These are phyloP conservation scores for Macrotrachela quadricornifera DNA, from an alignment of 1,140 invertebrate species.

Conservation along the genomic window DNA sequence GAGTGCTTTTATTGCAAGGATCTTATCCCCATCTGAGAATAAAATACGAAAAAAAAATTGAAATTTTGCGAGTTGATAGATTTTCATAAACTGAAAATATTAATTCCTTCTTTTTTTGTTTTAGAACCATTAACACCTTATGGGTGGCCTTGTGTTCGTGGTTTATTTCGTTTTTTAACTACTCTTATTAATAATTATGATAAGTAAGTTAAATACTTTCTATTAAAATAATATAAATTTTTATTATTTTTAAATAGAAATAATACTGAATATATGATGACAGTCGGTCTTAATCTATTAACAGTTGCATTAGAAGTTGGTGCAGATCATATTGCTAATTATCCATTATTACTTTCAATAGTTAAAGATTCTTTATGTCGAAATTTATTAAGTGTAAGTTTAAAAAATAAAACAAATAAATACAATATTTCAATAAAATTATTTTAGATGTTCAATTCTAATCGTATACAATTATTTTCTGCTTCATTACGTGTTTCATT, in stretches of 20 bases:
- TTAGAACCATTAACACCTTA: constrained; percentile 48
- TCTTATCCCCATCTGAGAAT: too few relatives aligned
- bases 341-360: constrained; percentile 49
- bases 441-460: constrained; percentile 54
- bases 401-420: not conserved
- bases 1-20: too few relatives aligned
- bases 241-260: constrained; percentile 16
- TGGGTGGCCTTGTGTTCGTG: constrained; percentile 67
- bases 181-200: constrained; percentile 61
- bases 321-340: constrained; percentile 63
- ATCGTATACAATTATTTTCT: constrained; percentile 65
- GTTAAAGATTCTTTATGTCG: constrained; percentile 77
- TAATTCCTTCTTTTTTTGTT: too few relatives aligned
- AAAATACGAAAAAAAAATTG: too few relatives aligned
- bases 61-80: too few relatives aligned
- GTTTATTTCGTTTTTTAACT: constrained; percentile 75
- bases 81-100: too few relatives aligned
- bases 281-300: constrained; percentile 66
- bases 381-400: constrained; percentile 53
- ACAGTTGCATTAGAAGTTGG: constrained; percentile 77
- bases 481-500: constrained; percentile 70
- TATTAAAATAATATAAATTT: not conserved
- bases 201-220: constrained; percentile 21
- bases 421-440: constrained; percentile 7
- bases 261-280: constrained; percentile 67